Evolutionary conservation across 2,113 vertebrate species (phyloP), one percentile per base, ranked within the genome.

Genomic region (Synodontis membranacea): DNA sequence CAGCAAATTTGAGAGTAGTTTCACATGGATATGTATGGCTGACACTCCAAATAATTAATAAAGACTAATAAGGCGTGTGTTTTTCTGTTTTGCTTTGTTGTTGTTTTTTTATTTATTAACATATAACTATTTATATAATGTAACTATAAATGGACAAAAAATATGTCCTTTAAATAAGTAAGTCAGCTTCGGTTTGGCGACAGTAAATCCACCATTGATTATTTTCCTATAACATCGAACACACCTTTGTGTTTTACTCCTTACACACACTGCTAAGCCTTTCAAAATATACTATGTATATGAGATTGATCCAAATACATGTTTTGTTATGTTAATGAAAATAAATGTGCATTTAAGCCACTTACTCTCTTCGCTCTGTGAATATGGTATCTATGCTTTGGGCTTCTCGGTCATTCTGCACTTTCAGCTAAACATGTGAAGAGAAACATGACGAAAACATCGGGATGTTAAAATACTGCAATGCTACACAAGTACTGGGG

Each of bases 291-390:
- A 25, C 25, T 25, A 74, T 10, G 1, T 25, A 4, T 42, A 42
- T 70, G 31, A 21, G 23, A 70, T 3, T 37, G 12, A 46, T 23
- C 19, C 19, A 72, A 42, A 42, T 72, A 44, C 23, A 42, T 72
- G 68, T 44, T 44, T 1, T 25, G 2, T 6, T 25, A 28, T 46
- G 23, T 15, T 44, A 44, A 44, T 44, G 12, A 25, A 72, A 46
- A 9, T 1, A 68, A 68, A 62, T 79, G 48, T 19, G 54, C 10
- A 34, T 39, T 0, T 3, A 66, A 42, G 25, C 8, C 91, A 98
- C 98, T 97, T 94, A 99, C 98, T 92, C 90, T 94, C 97, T 95
- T 94, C 97, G 96, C 91, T 98, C 96, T 11, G 96, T 97, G 92
- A 99, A 99, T 92, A 99, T 97, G 87, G 94, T 91, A 90, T 99